Evolutionary conservation across 2,888 invertebrate species (phyloP).

Genomic region (Calameuta filiformis): DNA sequence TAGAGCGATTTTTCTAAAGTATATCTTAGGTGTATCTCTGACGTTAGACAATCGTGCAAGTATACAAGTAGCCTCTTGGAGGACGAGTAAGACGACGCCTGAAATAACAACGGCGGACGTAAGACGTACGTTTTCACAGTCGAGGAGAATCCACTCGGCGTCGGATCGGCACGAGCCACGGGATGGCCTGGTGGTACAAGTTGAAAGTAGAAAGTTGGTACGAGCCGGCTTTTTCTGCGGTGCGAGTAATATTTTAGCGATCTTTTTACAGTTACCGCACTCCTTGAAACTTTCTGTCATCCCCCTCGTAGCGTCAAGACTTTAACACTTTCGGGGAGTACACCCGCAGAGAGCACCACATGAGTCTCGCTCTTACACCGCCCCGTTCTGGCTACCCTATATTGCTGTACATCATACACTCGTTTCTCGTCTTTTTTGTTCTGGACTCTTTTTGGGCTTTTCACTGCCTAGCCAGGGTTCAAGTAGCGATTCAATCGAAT

Average conservation of each 20-base stretch:
- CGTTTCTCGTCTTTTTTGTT: neutral
- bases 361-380: neutral
- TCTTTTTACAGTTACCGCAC: slow-evolving; percentile 34
- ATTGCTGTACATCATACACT: neutral
- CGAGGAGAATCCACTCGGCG: slow-evolving; percentile 1
- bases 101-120: neutral
- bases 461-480: neutral
- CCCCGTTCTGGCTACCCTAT: neutral
- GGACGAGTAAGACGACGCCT: neutral
- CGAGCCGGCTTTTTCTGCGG: slow-evolving; percentile 35
- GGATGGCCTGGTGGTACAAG: neutral
- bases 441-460: neutral
- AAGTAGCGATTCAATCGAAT: slow-evolving; percentile 20
- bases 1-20: neutral
- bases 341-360: slow-evolving; percentile 11
- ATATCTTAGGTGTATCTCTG: slow-evolving; percentile 2
- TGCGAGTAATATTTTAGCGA: slow-evolving; percentile 55
- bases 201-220: neutral
- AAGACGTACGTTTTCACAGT: neutral
- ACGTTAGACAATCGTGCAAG: neutral
- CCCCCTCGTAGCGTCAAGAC: slow-evolving; percentile 23
- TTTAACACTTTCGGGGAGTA: slow-evolving; percentile 36
- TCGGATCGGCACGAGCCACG: slow-evolving; percentile 1
- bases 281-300: slow-evolving; percentile 47
- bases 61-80: neutral